Base-by-base conservation (phyloP, 2,797 vertebrate species). In the Philypnodon macrostomus region DNA sequence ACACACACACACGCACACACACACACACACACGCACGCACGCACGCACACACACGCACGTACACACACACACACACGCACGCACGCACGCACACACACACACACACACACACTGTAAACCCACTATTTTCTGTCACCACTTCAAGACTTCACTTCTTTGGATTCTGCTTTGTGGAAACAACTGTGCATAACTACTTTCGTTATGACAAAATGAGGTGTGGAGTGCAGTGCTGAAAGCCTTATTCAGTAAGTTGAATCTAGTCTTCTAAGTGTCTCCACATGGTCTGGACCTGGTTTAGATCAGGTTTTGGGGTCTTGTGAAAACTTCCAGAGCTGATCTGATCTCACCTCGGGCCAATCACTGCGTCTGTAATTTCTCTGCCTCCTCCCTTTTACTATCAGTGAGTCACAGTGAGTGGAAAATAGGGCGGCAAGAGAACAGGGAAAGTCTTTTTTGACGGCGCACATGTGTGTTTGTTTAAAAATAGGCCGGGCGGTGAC, bases 401-500 rank as follows among this genome's bases (percentile, higher is more conserved):
- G 68, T 79, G 77, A 87, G 73, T 83, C 77, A 80, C 48, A 70
- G 61, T 0, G 39, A 27, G 44, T 73, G 79, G 80, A 80, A 80
- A 81, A 70, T 53, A 30, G 69, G 70, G 71, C 67, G 70, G 44
- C 57, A 38, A 48, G 21, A 21, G 54, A 53, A 48, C 64, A 64
- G 74, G 82, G 80, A 87, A 89, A 86, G 67, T 88, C 77, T 61
- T 51, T 29, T 68, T 68, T 78, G 71, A 79, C 71, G 58, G 44
- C 40, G 57, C 69, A 77, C 81, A 78, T 86, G 83, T 76, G 83
- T 79, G 76, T 83, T 78, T 81, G 72, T 77, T 87, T 82, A 82
- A 82, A 81, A 84, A 76, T 65, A 75, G 53, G 61, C 5, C 56
- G 26, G 64, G 19, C 64, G n/a, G n/a, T n/a, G n/a, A n/a, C n/a